Conservation (phyloP, 1,140 invertebrate species). For the Drosophila bocki region DNA sequence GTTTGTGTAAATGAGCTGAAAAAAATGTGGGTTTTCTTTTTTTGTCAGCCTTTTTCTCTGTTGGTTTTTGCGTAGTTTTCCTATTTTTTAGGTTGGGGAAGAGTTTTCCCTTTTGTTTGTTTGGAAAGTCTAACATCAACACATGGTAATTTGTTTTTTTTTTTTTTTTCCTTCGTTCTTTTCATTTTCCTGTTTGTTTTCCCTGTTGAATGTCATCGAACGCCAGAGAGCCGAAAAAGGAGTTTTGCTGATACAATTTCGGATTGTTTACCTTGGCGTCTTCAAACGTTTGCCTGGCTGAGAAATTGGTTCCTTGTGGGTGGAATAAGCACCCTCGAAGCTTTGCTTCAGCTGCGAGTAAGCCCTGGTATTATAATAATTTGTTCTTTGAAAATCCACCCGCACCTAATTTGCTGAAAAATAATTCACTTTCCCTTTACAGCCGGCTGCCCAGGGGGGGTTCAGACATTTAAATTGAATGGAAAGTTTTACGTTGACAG, state of each 20-base stretch:
- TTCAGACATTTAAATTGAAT: constrained; percentile 69
- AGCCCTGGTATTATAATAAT: constrained; percentile 22
- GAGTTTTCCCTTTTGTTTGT: constrained; percentile 60
- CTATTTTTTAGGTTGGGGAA: constrained; percentile 19
- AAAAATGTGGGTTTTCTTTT: constrained; percentile 43
- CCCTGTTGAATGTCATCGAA: constrained; percentile 60
- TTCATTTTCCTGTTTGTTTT: constrained; percentile 29
- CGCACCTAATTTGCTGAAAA: constrained; percentile 23
- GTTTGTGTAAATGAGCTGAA: constrained; percentile 72
- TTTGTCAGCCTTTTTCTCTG: constrained; percentile 49
- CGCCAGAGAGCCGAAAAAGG: constrained; percentile 11
- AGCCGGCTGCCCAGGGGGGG: not conserved
- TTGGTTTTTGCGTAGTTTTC: constrained; percentile 49
- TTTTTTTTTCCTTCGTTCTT: constrained; percentile 29
- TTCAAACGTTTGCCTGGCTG: not conserved
- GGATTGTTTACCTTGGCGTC: constrained; percentile 33
- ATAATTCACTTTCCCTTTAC: constrained; percentile 43
- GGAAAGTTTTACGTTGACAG: constrained; percentile 58
- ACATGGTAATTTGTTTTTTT: constrained; percentile 64
- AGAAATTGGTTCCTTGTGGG: constrained; percentile 28
- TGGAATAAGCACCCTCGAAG: not conserved
- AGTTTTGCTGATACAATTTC: constrained; percentile 46
- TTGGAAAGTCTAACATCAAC: constrained; percentile 68
- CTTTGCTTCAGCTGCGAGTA: not conserved
- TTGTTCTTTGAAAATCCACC: constrained; percentile 14